A percentile compares a stretch with the other conserved stretches of the same genome.
phyloP scores from a whole-genome alignment of 92 coral and sea anemone genomes.

The Diadumene lineata region DNA sequence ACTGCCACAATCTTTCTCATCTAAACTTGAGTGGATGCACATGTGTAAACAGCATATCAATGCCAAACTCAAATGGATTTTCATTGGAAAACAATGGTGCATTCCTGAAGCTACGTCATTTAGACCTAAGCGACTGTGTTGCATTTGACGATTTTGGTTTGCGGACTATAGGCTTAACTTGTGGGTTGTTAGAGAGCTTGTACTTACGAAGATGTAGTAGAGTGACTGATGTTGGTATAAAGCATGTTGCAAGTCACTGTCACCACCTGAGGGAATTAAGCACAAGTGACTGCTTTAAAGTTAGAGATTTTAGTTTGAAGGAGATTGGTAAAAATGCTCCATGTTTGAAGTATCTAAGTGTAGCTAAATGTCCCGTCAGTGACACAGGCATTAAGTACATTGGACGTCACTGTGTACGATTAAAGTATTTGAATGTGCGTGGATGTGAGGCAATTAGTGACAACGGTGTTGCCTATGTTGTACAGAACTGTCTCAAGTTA shows the following conservation, averaged over 20 bases:
- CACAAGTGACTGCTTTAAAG: constrained; percentile 93
- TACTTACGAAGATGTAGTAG: constrained; percentile 90
- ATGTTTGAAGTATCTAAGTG: constrained; percentile 90
- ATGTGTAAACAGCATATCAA: constrained; percentile 83
- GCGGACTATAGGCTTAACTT: constrained; percentile 79
- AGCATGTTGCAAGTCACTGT: constrained; percentile 90
- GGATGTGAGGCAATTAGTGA: constrained; percentile 94
- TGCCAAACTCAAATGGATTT: constrained; percentile 79
- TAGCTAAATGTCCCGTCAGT: constrained; percentile 89
- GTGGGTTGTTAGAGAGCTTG: constrained; percentile 79
- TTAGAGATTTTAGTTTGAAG: constrained; percentile 91
- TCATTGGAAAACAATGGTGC: constrained; percentile 72
- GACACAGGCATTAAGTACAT: constrained; percentile 93
- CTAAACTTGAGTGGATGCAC: constrained; percentile 83
- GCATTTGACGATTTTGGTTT: constrained; percentile 98
- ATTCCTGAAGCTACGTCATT: constrained; percentile 67
- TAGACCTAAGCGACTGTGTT: constrained; percentile 96
- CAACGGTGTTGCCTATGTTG: constrained; percentile 84
- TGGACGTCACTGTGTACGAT: constrained; percentile 87
- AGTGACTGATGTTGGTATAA: constrained; percentile 92
- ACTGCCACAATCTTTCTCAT: constrained; percentile 63
- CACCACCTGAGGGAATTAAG: constrained; percentile 80
- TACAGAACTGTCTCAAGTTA: constrained; percentile 92
- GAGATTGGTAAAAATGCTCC: constrained; percentile 79
- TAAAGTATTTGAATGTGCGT: constrained; percentile 89